Percentiles rank a stretch among this genome's conserved stretches.
phyloP scores from a whole-genome alignment of 1,140 invertebrate genomes.

The Acromyrmex heyeri region DNA sequence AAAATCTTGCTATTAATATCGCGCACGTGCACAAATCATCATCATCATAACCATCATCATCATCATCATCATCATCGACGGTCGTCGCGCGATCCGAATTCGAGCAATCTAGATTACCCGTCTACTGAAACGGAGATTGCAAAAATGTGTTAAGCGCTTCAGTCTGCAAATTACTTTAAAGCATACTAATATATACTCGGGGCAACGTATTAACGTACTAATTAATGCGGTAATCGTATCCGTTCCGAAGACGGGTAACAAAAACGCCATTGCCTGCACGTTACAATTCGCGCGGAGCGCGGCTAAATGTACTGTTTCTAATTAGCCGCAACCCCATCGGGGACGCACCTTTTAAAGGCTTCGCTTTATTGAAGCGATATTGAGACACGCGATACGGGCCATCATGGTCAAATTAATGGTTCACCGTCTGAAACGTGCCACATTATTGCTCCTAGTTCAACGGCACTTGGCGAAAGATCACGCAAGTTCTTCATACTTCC shows the following conservation, averaged over 20 bases:
- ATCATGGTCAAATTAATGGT: constrained; percentile 1
- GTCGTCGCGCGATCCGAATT: neutral
- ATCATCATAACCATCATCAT: neutral
- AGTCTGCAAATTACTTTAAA: constrained; percentile 28
- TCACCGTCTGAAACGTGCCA: neutral
- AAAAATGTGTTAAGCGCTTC: constrained; percentile 53
- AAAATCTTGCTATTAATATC: constrained; percentile 32
- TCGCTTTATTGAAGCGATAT: constrained; percentile 37
- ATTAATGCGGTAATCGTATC: constrained; percentile 55
- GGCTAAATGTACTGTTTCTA: constrained; percentile 59
- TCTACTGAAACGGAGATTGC: constrained; percentile 23
- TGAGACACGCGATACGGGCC: constrained; percentile 37
- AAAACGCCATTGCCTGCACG: constrained; percentile 27
- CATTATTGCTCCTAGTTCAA: constrained; percentile 1
- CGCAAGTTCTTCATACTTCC: neutral
- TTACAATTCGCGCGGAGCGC: constrained; percentile 16
- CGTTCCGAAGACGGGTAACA: constrained; percentile 39
- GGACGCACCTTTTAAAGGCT: constrained; percentile 35
- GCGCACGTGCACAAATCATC: neutral
- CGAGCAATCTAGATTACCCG: constrained; percentile 29
- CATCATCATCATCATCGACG: constrained; percentile 15
- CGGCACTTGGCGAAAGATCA: neutral
- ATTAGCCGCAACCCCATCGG: constrained; percentile 6
- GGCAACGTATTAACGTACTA: constrained; percentile 40
- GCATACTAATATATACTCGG: neutral